Evolutionary conservation across 2,797 vertebrate genomes (phyloP).

Genomic region (Oreonectes daqikongensis): DNA sequence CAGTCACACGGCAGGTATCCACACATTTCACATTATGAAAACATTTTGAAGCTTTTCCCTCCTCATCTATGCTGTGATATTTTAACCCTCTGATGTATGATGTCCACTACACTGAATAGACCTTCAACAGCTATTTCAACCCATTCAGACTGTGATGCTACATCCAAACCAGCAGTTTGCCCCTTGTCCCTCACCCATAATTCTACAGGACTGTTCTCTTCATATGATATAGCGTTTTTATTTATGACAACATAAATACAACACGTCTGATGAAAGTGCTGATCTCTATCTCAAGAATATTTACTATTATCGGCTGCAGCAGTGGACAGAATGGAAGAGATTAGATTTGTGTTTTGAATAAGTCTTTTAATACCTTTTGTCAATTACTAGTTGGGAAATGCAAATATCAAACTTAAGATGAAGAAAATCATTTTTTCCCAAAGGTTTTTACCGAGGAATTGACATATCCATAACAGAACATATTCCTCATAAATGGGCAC

Average conservation of each 20-base stretch:
- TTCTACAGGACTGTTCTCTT: neutral
- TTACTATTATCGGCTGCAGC: neutral
- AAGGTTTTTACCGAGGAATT: no score
- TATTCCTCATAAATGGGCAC: no score
- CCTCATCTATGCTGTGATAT: neutral
- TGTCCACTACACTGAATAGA: neutral
- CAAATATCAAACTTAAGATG: no score
- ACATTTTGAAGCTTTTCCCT: neutral
- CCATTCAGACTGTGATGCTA: neutral
- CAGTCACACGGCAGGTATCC: slow-evolving; percentile 8
- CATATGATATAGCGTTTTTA: neutral
- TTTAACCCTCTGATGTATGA: neutral
- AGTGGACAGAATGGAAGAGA: neutral
- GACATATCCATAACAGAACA: no score
- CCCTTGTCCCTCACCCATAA: neutral
- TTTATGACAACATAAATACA: slow-evolving; percentile 13
- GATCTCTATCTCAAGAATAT: neutral
- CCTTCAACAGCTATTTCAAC: neutral
- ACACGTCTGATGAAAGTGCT: neutral
- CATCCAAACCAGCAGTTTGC: neutral
- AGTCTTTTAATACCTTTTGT: no score
- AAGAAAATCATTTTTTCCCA: no score
- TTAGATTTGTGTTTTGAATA: neutral
- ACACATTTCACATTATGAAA: slow-evolving; percentile 32
- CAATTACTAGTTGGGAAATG: no score